Evolutionary conservation across 2,797 vertebrate species (phyloP).

Genomic region (Manis pentadactyla): DNA sequence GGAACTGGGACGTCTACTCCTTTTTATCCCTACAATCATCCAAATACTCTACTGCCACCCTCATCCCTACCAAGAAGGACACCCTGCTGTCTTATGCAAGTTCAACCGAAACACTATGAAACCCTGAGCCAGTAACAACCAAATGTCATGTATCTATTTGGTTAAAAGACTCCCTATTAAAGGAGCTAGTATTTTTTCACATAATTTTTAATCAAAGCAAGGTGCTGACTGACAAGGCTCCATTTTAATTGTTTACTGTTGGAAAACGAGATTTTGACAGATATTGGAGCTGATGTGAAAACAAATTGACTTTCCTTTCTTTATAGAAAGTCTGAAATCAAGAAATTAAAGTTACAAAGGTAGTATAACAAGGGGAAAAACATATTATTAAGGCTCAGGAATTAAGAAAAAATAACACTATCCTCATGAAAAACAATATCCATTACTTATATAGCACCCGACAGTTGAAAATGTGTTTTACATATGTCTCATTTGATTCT

Average conservation of each 20-base stretch:
- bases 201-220: constrained; percentile 45
- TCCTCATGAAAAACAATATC: neutral
- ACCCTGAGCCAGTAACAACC: neutral
- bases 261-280: constrained; percentile 28
- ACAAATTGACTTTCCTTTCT: constrained; percentile 19
- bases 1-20: neutral
- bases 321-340: constrained; percentile 18
- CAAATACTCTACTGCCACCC: neutral
- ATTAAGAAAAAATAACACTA: constrained; percentile 8
- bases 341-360: constrained; percentile 43
- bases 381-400: neutral
- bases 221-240: neutral
- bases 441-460: neutral
- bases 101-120: neutral
- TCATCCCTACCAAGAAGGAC: neutral
- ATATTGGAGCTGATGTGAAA: neutral
- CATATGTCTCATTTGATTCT: constrained; percentile 15
- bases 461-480: constrained; percentile 60
- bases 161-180: constrained; percentile 10
- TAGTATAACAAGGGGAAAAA: neutral
- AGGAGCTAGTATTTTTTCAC: neutral
- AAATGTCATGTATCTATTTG: neutral
- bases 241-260: constrained; percentile 46
- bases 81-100: neutral
- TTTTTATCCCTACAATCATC: neutral